A percentile compares a stretch with the other conserved stretches of the same genome.
Conservation (phyloP, 2,113 vertebrate genomes). For the Micronisus gabar region DNA sequence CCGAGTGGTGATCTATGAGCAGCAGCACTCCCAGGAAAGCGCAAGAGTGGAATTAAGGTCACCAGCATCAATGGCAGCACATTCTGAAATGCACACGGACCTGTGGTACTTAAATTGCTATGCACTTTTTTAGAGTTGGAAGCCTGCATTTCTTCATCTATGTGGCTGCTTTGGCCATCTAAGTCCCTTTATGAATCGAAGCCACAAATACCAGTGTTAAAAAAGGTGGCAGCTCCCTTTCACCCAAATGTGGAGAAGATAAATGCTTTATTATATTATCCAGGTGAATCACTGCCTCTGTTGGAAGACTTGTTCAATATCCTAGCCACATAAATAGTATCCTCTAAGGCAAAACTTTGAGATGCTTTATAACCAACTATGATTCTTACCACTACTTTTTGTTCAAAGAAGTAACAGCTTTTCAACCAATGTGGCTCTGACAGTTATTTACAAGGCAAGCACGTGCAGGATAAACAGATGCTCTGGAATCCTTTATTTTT, state of each 20-base stretch:
- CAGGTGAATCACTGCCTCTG: not conserved
- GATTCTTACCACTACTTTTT: not conserved
- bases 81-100: not conserved
- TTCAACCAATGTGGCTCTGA: not conserved
- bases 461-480: not conserved
- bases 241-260: not conserved
- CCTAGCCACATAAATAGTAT: not conserved
- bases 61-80: not conserved
- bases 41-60: not conserved
- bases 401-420: not conserved
- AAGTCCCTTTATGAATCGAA: not conserved
- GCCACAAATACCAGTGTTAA: not conserved
- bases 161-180: not conserved
- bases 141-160: not conserved
- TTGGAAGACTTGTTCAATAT: not conserved
- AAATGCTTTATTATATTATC: not conserved
- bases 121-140: not conserved
- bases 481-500: not conserved
- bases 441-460: not conserved
- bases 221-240: not conserved
- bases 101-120: not conserved
- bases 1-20: not conserved
- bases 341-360: not conserved
- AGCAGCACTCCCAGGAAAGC: not conserved
- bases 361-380: not conserved